Evolutionary conservation across 2,797 vertebrate genomes (phyloP).

Genomic region (Gadopsis marmoratus): DNA sequence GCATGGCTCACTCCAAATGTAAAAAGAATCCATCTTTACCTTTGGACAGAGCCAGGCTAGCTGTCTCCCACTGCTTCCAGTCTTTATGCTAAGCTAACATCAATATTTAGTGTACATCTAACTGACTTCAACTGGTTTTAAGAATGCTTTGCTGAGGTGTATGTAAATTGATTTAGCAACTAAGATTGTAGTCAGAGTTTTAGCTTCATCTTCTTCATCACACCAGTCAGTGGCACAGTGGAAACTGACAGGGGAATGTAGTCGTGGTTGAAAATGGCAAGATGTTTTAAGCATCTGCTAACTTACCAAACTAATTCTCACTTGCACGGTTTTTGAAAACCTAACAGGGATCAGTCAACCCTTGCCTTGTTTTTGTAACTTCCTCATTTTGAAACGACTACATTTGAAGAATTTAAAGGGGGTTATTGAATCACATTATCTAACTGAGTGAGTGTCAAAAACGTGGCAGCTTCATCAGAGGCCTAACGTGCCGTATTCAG

Average conservation of each 20-base stretch:
- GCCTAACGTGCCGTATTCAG: neutral
- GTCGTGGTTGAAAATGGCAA: too few species aligned
- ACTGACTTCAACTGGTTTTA: too few species aligned
- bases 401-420: neutral
- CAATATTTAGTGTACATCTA: neutral
- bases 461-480: neutral
- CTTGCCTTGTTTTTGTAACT: neutral
- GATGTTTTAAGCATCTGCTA: neutral
- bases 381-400: neutral
- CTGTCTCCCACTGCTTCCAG: neutral
- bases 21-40: neutral
- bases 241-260: too few species aligned
- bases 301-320: neutral
- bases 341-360: neutral
- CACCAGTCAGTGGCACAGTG: too few species aligned
- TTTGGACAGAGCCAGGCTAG: neutral
- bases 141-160: too few species aligned
- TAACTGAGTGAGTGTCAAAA: neutral
- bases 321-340: neutral
- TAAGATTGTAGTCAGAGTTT: neutral
- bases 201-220: neutral
- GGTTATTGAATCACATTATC: neutral
- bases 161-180: neutral
- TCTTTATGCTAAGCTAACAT: neutral
- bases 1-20: neutral